phyloP scores from a whole-genome alignment of 2,113 vertebrate genomes.

The Herpetotheres cachinnans region DNA sequence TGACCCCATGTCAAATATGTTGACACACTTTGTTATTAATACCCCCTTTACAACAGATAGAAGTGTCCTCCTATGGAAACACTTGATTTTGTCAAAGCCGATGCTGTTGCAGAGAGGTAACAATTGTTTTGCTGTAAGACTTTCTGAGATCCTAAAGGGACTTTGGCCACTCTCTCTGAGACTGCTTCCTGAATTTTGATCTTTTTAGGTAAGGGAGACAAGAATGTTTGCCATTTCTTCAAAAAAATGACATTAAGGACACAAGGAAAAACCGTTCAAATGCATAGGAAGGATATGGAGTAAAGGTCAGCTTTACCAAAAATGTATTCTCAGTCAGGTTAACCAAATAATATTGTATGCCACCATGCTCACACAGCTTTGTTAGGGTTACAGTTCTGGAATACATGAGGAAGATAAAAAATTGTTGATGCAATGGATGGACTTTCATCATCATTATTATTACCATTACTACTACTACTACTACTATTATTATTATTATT shows the following conservation, averaged over 20 bases:
- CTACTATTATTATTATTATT: not conserved
- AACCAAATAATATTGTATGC: not conserved
- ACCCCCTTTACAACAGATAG: not conserved
- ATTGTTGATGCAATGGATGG: not conserved
- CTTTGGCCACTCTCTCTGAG: not conserved
- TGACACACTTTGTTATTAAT: not conserved
- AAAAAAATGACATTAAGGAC: not conserved
- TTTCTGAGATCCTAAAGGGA: not conserved
- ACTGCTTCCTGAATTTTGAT: not conserved
- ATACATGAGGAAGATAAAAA: not conserved
- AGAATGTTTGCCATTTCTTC: not conserved
- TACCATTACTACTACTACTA: too few species aligned
- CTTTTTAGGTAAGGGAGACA: not conserved
- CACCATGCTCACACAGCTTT: not conserved
- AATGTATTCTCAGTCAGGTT: not conserved
- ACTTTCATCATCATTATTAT: not conserved
- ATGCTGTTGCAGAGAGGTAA: not conserved
- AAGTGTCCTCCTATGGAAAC: not conserved
- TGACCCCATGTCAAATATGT: not conserved
- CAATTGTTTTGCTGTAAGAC: not conserved
- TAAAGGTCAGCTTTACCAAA: not conserved
- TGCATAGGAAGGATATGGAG: not conserved
- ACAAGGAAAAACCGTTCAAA: not conserved
- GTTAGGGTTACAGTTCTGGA: not conserved
- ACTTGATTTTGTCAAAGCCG: not conserved